Conservation (phyloP, 30 jellyfish, hydroid and myxozoan genomes). For the Pseudorhiza aurosa region DNA sequence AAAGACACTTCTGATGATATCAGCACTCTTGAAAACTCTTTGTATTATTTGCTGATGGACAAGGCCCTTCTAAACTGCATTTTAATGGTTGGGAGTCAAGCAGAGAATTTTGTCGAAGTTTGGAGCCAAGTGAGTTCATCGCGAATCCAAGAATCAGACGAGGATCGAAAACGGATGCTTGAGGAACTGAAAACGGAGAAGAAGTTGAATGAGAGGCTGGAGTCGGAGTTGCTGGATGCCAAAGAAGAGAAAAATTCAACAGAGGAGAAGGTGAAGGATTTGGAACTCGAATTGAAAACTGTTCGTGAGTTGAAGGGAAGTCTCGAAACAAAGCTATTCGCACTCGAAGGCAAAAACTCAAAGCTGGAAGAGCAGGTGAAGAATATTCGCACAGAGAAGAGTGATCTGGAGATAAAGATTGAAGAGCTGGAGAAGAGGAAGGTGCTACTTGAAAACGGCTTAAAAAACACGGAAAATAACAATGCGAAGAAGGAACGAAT, state of each 20-base stretch:
- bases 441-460: slow-evolving; percentile 73
- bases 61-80: slow-evolving; percentile 90
- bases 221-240: slow-evolving; percentile 64
- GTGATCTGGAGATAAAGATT: slow-evolving; percentile 79
- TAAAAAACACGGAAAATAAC: slow-evolving; percentile 83
- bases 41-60: slow-evolving; percentile 93
- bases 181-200: slow-evolving; percentile 84
- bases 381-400: slow-evolving; percentile 62
- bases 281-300: slow-evolving; percentile 87
- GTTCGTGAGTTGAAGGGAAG: slow-evolving; percentile 89
- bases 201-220: slow-evolving; percentile 67
- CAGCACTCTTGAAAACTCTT: slow-evolving; percentile 75
- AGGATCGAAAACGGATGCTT: slow-evolving; percentile 74
- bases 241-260: slow-evolving; percentile 72
- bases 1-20: slow-evolving; percentile 79
- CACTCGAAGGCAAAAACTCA: slow-evolving; percentile 69
- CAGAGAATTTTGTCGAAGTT: slow-evolving; percentile 70
- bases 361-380: slow-evolving; percentile 78
- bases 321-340: slow-evolving; percentile 82
- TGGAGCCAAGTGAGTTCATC: slow-evolving; percentile 71
- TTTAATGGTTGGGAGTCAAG: slow-evolving; percentile 77
- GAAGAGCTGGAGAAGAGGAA: slow-evolving; percentile 77
- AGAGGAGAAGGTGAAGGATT: slow-evolving; percentile 85
- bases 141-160: slow-evolving; percentile 70
- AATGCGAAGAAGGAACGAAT: slow-evolving; percentile 94